A percentile compares a stretch with the other conserved stretches of the same genome.
phyloP scores from a whole-genome alignment of 2,888 invertebrate genomes.

The Sicus ferrugineus region DNA sequence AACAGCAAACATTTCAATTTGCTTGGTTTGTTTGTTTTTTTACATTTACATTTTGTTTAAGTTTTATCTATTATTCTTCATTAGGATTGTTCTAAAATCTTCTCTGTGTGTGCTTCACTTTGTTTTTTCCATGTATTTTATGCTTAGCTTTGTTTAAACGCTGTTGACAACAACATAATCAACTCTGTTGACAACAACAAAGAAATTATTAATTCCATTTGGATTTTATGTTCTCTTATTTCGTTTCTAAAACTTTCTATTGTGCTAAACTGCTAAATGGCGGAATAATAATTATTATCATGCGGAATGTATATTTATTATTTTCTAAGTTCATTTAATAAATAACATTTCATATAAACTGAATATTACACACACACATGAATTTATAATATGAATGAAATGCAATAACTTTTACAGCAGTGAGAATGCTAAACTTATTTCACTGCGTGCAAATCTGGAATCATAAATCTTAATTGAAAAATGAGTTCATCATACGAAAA shows the following conservation, averaged over 20 bases:
- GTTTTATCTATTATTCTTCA: neutral
- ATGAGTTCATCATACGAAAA: slow-evolving; percentile 10
- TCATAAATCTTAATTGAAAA: neutral
- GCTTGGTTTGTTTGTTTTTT: neutral
- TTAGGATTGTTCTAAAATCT: neutral
- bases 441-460: neutral
- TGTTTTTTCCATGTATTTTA: neutral
- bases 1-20: slow-evolving; percentile 5
- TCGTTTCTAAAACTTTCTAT: neutral
- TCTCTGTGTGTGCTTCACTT: too few species aligned
- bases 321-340: neutral
- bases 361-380: neutral
- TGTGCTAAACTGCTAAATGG: neutral
- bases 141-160: neutral
- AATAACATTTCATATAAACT: neutral
- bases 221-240: neutral
- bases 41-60: neutral
- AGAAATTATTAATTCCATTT: neutral
- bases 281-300: neutral
- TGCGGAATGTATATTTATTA: neutral
- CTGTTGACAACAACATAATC: neutral
- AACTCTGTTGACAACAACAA: too few species aligned
- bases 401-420: neutral
- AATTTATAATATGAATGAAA: neutral
- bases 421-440: neutral